phyloP scores from a whole-genome alignment of 2,797 vertebrate genomes.

The Otolemur crassicaudatus region DNA sequence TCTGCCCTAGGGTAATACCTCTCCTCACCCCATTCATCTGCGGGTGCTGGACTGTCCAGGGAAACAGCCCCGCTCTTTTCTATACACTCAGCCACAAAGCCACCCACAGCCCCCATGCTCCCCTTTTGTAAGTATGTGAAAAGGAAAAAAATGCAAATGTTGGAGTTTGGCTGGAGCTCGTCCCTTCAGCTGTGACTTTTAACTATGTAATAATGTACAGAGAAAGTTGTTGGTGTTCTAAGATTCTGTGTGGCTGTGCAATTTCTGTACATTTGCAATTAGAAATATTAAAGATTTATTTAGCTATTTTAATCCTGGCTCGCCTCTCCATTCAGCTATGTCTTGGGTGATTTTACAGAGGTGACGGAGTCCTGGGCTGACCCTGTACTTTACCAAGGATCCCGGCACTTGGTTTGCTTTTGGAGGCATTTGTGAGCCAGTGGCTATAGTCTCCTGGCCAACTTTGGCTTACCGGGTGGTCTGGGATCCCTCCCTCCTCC shows the following conservation, averaged over 20 bases:
- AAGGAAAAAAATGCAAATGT: conserved; percentile 86
- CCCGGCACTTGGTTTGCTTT: background rate
- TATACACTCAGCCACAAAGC: conserved; percentile 91
- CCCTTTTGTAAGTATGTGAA: conserved; percentile 98
- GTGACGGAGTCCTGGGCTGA: background rate
- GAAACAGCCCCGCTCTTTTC: conserved; percentile 95
- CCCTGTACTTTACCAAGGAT: background rate
- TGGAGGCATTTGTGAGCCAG: background rate
- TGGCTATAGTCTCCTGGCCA: background rate
- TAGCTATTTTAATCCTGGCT: conserved; percentile 96
- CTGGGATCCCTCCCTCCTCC: background rate
- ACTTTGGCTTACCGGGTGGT: rapidly evolving
- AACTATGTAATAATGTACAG: conserved; percentile 98
- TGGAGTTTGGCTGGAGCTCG: conserved; percentile 92
- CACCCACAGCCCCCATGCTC: background rate
- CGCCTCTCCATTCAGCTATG: conserved; percentile 66
- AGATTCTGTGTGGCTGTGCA: conserved; percentile 96
- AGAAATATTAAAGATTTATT: conserved; percentile 99
- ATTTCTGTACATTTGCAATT: conserved; percentile 99
- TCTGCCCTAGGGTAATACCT: conserved; percentile 84
- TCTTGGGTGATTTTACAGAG: background rate
- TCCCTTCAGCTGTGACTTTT: conserved; percentile 91
- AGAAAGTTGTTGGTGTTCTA: conserved; percentile 94
- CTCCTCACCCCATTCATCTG: conserved; percentile 77
- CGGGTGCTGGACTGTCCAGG: conserved; percentile 86